A percentile compares a stretch with the other conserved stretches of the same genome.
These are phyloP conservation scores for Botrylloides violaceus DNA, from an alignment of 23 tunicate species.

Conservation along the genomic window DNA sequence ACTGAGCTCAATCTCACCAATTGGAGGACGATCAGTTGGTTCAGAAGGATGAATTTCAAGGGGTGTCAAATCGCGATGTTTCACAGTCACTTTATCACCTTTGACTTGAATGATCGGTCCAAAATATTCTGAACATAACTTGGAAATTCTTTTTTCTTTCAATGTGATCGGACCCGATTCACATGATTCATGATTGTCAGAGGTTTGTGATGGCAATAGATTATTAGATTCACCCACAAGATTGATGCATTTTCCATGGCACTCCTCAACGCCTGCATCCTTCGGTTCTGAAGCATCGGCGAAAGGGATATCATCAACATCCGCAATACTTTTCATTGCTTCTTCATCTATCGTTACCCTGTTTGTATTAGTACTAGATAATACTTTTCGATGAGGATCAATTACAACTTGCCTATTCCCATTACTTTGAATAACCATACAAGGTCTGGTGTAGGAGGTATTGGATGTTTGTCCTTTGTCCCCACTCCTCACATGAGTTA, in stretches of 20 bases:
- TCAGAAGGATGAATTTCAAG: too few relatives aligned
- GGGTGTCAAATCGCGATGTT: neutral
- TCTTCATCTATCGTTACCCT: too few relatives aligned
- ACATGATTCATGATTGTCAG: too few relatives aligned
- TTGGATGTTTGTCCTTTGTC: neutral
- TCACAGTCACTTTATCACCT: conserved; percentile 6
- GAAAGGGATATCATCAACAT: neutral
- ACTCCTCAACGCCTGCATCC: neutral
- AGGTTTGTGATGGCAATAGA: neutral
- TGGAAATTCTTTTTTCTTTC: neutral
- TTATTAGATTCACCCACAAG: neutral
- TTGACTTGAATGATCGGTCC: conserved; percentile 10
- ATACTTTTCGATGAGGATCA: neutral
- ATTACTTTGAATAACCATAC: neutral
- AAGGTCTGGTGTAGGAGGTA: too few relatives aligned
- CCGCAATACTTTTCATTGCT: neutral
- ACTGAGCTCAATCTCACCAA: neutral
- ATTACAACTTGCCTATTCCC: neutral
- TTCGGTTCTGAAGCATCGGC: neutral
- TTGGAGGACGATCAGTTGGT: too few relatives aligned
- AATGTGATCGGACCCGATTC: neutral
- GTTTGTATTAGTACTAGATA: too few relatives aligned
- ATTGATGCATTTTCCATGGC: neutral
- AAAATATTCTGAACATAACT: neutral
- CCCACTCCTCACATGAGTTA: neutral